Evolutionary conservation across 2,888 invertebrate genomes (phyloP).

Genomic region (Leptinotarsa juncta): DNA sequence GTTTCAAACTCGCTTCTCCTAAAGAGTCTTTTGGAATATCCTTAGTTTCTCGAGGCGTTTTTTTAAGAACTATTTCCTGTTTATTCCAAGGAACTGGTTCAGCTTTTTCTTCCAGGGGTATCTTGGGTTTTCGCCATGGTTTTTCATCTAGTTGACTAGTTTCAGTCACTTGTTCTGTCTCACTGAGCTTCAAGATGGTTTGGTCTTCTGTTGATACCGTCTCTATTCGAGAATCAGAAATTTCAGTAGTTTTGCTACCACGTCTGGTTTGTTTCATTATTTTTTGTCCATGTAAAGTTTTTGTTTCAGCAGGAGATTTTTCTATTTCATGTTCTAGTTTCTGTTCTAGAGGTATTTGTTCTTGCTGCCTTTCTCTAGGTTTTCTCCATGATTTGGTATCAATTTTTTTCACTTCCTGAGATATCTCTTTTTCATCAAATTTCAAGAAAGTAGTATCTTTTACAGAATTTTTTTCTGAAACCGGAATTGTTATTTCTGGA

Average conservation of each 20-base stretch:
- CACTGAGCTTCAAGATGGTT: not conserved
- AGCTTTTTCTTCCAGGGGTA: conserved; percentile 58
- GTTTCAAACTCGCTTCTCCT: conserved; percentile 44
- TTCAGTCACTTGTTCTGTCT: conserved; percentile 33
- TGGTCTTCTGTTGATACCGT: not conserved
- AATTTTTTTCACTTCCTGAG: conserved; percentile 51
- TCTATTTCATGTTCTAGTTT: not conserved
- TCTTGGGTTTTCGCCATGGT: conserved; percentile 33
- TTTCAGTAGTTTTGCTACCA: not conserved
- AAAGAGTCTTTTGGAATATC: conserved; percentile 59
- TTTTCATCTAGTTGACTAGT: conserved; percentile 50
- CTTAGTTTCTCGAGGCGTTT: conserved; percentile 39
- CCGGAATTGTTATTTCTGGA: not conserved
- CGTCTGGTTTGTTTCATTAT: not conserved
- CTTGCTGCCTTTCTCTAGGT: conserved; percentile 35
- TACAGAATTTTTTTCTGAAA: conserved; percentile 16
- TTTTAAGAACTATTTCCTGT: conserved; percentile 43
- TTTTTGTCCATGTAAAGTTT: not conserved
- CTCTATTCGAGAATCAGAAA: not conserved
- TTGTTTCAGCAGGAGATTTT: not conserved
- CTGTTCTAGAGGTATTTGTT: not conserved
- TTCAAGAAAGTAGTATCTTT: conserved; percentile 46
- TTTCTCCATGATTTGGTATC: conserved; percentile 53
- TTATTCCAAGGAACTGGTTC: conserved; percentile 67
- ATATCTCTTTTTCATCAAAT: conserved; percentile 46